These are phyloP conservation scores for Plumapathes pennacea DNA, from an alignment of 92 coral and sea anemone species.

Conservation along the genomic window DNA sequence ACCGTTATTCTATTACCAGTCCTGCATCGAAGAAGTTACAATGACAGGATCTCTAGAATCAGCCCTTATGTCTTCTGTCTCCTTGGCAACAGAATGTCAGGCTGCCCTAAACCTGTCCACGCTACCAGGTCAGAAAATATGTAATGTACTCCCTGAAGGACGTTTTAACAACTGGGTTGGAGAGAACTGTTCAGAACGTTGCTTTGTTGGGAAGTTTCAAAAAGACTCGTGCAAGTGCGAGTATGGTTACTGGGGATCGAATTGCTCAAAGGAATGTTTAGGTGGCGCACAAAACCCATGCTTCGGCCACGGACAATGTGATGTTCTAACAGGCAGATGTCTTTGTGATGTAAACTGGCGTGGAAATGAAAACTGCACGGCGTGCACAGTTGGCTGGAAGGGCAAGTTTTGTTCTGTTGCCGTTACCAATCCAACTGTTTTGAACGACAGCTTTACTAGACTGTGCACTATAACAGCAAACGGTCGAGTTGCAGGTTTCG, in stretches of 20 bases:
- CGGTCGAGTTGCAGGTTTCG: conserved; percentile 80
- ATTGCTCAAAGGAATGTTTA: conserved; percentile 81
- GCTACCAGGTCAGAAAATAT: conserved; percentile 81
- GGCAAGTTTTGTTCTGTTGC: conserved; percentile 82
- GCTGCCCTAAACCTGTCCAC: conserved; percentile 76
- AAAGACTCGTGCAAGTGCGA: conserved; percentile 74
- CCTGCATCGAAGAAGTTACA: conserved; percentile 79
- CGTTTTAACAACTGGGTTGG: conserved; percentile 90
- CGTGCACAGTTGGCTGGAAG: conserved; percentile 86
- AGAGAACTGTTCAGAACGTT: conserved; percentile 59
- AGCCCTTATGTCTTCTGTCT: conserved; percentile 60
- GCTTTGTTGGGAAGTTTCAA: conserved; percentile 63
- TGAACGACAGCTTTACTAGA: conserved; percentile 30
- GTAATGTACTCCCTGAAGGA: conserved; percentile 72
- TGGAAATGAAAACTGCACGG: conserved; percentile 69
- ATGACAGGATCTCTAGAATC: conserved; percentile 59
- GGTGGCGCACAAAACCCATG: conserved; percentile 96
- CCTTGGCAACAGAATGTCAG: conserved; percentile 86
- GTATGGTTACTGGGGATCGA: conserved; percentile 89
- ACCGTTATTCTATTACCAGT: conserved; percentile 72
- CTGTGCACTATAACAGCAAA: conserved; percentile 67
- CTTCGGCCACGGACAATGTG: conserved; percentile 81
- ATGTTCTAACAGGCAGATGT: conserved; percentile 71
- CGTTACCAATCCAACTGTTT: conserved; percentile 19
- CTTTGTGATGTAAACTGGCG: conserved; percentile 79